Evolutionary conservation across 2,113 vertebrate species (phyloP).

Genomic region (Emydocephalus ijimae): DNA sequence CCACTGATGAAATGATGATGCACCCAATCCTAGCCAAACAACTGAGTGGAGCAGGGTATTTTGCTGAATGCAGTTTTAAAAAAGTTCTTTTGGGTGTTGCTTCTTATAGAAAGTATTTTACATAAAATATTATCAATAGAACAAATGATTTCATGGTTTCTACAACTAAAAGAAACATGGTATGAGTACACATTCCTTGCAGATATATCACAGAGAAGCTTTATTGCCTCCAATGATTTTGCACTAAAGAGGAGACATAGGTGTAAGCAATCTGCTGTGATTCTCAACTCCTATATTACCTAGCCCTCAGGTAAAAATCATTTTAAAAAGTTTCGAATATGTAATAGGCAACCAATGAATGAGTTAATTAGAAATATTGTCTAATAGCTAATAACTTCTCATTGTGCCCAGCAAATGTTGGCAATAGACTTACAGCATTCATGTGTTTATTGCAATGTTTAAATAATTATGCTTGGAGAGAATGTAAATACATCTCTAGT

Average conservation of each 20-base stretch:
- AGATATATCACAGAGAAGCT: background rate
- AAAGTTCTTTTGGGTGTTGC: background rate
- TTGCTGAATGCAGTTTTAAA: background rate
- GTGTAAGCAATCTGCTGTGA: background rate
- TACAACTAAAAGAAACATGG: background rate
- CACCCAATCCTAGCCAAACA: background rate
- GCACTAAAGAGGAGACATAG: background rate
- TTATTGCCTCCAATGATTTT: background rate
- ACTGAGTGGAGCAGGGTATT: background rate
- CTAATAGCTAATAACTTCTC: background rate
- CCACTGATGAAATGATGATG: background rate
- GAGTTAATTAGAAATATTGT: background rate
- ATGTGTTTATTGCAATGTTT: background rate
- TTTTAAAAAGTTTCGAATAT: background rate
- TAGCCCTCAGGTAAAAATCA: background rate
- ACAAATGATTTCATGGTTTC: background rate
- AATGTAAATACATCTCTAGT: background rate
- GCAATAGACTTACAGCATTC: too few species aligned
- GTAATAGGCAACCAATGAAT: background rate
- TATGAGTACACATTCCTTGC: background rate
- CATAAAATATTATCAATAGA: background rate
- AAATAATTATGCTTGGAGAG: background rate
- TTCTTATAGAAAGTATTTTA: background rate
- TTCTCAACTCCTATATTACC: background rate
- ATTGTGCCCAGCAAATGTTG: background rate